Evolutionary conservation across 2,888 invertebrate species (phyloP).

Genomic region (Pseudococcus viburni): DNA sequence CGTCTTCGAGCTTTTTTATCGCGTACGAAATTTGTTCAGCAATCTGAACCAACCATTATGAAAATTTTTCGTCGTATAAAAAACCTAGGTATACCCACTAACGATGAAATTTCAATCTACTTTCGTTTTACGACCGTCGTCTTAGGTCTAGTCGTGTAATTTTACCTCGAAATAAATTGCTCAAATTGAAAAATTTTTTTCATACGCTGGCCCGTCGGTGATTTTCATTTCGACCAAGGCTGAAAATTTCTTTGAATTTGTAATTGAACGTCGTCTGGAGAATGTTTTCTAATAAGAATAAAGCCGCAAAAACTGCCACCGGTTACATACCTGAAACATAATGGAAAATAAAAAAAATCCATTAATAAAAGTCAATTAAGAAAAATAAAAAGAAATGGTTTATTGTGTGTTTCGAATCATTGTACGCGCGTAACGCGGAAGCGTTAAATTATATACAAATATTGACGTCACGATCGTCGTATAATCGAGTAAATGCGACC

Average conservation of each 20-base stretch:
- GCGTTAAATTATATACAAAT: not conserved
- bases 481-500: not conserved
- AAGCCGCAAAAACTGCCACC: not conserved
- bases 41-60: not conserved
- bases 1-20: not conserved
- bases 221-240: not conserved
- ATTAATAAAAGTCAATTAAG: conserved; percentile 10
- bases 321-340: conserved; percentile 20
- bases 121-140: not conserved
- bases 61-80: not conserved
- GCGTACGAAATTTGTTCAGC: not conserved
- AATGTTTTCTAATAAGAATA: not conserved
- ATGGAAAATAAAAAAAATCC: not conserved
- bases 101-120: not conserved
- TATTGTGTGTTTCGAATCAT: not conserved
- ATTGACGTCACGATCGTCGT: not conserved
- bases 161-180: not conserved
- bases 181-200: not conserved
- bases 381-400: not conserved
- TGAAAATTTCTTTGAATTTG: not conserved
- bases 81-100: too few species aligned
- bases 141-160: not conserved
- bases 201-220: not conserved
- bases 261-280: not conserved
- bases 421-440: conserved; percentile 10